Conservation (phyloP, 2,113 vertebrate species). For the Passerina amoena region DNA sequence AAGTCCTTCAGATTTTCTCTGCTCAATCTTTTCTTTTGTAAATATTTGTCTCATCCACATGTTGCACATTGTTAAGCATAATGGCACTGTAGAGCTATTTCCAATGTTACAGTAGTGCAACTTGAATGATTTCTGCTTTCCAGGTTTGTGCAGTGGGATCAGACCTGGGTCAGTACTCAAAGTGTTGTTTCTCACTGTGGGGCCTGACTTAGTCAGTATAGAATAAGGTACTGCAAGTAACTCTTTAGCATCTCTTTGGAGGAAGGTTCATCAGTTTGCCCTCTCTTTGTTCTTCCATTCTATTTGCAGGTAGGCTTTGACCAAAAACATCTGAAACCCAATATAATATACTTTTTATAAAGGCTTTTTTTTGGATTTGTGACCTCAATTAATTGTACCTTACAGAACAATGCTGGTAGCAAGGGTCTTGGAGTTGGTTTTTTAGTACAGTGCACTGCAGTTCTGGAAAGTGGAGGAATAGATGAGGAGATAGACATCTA, state of each 20-base stretch:
- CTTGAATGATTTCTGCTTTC: background rate
- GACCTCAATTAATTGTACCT: background rate
- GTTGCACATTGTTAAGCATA: background rate
- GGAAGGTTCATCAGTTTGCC: background rate
- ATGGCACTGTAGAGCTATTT: background rate
- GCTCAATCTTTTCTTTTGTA: background rate
- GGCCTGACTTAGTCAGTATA: background rate
- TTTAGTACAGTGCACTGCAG: background rate
- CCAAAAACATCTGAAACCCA: constrained; percentile 59
- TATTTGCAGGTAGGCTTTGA: constrained; percentile 17
- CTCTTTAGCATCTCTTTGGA: background rate
- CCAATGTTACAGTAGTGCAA: background rate
- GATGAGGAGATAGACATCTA: background rate
- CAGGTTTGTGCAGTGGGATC: background rate
- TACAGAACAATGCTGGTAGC: background rate
- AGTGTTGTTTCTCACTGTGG: background rate
- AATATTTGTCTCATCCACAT: background rate
- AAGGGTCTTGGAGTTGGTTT: background rate
- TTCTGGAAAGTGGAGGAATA: background rate
- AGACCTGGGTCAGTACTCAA: background rate
- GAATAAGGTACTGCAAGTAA: background rate
- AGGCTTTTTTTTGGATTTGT: background rate
- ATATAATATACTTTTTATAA: background rate
- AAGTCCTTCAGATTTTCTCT: background rate
- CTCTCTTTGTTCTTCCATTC: background rate